Evolutionary conservation across 2,888 invertebrate genomes (phyloP), one percentile per base, ranked within the genome.

Genomic region (Cerastoderma edule): DNA sequence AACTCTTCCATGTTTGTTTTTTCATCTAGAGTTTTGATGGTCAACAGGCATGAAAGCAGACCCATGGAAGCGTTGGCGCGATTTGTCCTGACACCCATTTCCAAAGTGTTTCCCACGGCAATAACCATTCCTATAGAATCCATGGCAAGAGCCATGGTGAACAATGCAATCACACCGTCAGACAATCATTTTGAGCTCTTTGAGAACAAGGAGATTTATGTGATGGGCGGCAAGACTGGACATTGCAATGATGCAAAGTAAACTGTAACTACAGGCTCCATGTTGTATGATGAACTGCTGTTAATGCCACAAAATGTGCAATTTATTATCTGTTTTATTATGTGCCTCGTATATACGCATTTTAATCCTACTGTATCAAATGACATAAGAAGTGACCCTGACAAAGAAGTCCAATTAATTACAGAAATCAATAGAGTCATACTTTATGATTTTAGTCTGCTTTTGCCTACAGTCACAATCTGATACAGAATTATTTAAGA

Each of bases 191-290:
- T 85, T 60, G 88, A 90, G 65, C 65, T 89, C 3, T 87, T 88
- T 72, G 90, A 91, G 54, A 92, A 92, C 84, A 90, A 88, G 67
- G 89, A 85, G 22, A 89, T 92, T 65, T 90, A 90, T 78, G 82
- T 84, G 30, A 72, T 89, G 27, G 86, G 89, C 8, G 89, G 89
- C 3, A 22, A 63, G 8, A 46, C 32, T 13, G 22, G 54, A 19
- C 53, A 53, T 33, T 67, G 67, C 35, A 46, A 32, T 5, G 65
- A 48, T 48, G 6, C 28, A 48, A 16, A 30, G 48, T 48, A 22
- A 65, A 48, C n/a, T 48, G 48, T n/a, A n/a, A n/a, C n/a, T n/a
- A n/a, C n/a, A n/a, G n/a, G n/a, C n/a, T n/a, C n/a, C n/a, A n/a
- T n/a, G n/a, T n/a, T n/a, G n/a, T n/a, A n/a, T n/a, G n/a, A n/a